Evolutionary conservation across 2,113 vertebrate species (phyloP).

Genomic region (Monopterus albus): DNA sequence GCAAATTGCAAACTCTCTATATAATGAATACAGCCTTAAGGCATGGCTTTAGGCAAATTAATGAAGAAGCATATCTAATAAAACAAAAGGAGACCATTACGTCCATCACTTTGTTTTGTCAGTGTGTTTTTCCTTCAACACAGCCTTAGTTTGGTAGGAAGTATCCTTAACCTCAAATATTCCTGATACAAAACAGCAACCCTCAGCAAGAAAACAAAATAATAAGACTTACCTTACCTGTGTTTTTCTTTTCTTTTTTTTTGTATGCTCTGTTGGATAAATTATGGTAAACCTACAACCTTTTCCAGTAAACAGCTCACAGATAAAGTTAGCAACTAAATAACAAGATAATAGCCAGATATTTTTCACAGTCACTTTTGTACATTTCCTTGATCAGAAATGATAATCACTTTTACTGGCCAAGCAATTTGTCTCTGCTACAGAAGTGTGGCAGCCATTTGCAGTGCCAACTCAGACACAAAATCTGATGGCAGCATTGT

Average conservation of each 20-base stretch:
- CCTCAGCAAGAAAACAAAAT: slow-evolving; percentile 25
- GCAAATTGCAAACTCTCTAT: slow-evolving; percentile 5
- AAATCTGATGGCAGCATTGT: no score
- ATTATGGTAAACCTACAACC: no score
- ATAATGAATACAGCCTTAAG: slow-evolving; percentile 3
- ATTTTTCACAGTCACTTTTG: no score
- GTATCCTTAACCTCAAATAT: slow-evolving; percentile 29
- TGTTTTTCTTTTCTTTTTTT: background rate
- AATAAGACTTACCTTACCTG: slow-evolving; percentile 34
- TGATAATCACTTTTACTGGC: no score
- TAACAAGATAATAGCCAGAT: no score
- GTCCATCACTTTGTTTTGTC: slow-evolving; percentile 17
- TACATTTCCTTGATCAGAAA: no score
- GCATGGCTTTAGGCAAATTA: slow-evolving; percentile 1
- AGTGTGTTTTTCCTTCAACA: background rate
- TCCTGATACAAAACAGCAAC: slow-evolving; percentile 40
- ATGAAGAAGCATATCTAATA: background rate
- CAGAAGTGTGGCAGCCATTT: no score
- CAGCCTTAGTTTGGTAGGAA: background rate
- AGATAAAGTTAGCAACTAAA: no score
- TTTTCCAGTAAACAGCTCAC: no score
- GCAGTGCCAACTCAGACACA: no score
- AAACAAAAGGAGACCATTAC: slow-evolving; percentile 12
- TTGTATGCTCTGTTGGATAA: slow-evolving; percentile 14
- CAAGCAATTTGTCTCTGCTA: no score